Base-by-base conservation (phyloP, 2,888 invertebrate genomes). In the Euclidia mi region DNA sequence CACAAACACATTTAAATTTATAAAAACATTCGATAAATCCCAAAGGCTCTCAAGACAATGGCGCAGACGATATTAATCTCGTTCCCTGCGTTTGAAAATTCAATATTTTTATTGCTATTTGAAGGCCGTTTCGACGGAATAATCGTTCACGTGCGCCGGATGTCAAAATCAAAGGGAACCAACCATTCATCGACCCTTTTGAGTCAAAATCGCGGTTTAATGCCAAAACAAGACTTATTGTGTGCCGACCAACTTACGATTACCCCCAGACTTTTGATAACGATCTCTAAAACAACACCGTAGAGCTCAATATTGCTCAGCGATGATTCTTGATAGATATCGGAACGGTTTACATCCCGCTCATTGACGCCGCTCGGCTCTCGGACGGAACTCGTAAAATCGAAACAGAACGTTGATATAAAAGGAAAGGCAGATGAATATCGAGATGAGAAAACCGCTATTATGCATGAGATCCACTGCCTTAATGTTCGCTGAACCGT, bases 81-180 rank as follows among this genome's bases (percentile, higher is more conserved):
- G 58, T 40, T 58, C 51, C 49, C 57, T 61, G 60, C 57, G 37
- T 71, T 71, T 66, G 57, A 76, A 74, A 79, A 77, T 82, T 83
- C 81, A 84, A 84, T 79, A 81, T 81, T 78, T 84, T 82, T 83
- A 85, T 88, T 82, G 77, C 73, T 65, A 75, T 78, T 78, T 70
- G 71, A 76, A 78, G 73, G 76, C 66, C 58, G 55, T 68, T 76
- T 69, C 68, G 63, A 66, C 68, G 63, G 73, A 85, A 82, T 71
- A 81, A 81, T 80, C 79, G 71, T 87, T 88, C 93, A 92, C 92
- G 91, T 92, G 90, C 81, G 83, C 92, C 91, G 93, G 92, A 93
- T 90, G 89, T 85, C 71, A 73, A 76, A 83, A 84, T 86, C 86
- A 88, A 90, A 85, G 79, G 87, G 78, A 84, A 86, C 84, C 82